Evolutionary conservation across 2,888 invertebrate species (phyloP).

Genomic region (Sycophila texana): DNA sequence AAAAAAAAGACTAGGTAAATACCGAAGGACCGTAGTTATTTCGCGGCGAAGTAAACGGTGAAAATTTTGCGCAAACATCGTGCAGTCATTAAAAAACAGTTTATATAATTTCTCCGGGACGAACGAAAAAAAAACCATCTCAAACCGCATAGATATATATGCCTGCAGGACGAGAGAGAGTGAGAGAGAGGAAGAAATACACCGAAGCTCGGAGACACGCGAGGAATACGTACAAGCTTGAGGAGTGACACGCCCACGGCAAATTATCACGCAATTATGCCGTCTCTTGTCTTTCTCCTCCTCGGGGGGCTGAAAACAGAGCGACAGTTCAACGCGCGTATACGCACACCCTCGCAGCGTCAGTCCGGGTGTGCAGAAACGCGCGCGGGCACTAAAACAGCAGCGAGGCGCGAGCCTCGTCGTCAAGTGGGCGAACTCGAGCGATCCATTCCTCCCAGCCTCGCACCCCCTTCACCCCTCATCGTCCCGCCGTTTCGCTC

Average conservation of each 20-base stretch:
- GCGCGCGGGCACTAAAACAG: background rate
- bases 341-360: background rate
- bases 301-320: slow-evolving; percentile 30
- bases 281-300: slow-evolving; percentile 41
- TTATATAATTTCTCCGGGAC: too few relatives aligned
- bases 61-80: too few relatives aligned
- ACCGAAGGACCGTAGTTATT: too few relatives aligned
- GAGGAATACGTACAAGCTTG: background rate
- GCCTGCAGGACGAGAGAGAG: too few relatives aligned
- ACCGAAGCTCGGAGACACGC: too few relatives aligned
- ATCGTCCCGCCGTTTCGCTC: background rate
- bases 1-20: too few relatives aligned
- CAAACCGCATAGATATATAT: too few relatives aligned
- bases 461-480: slow-evolving; percentile 2
- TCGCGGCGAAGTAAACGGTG: too few relatives aligned
- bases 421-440: slow-evolving; percentile 25
- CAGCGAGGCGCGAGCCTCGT: slow-evolving; percentile 1
- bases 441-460: slow-evolving; percentile 11
- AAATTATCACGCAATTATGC: slow-evolving; percentile 42
- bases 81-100: too few relatives aligned
- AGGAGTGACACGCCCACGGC: slow-evolving; percentile 16
- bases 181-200: too few relatives aligned
- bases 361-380: background rate
- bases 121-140: too few relatives aligned
- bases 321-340: slow-evolving; percentile 6